Conservation (phyloP, 2,888 invertebrate species). For the Drosophila kuntzei region DNA sequence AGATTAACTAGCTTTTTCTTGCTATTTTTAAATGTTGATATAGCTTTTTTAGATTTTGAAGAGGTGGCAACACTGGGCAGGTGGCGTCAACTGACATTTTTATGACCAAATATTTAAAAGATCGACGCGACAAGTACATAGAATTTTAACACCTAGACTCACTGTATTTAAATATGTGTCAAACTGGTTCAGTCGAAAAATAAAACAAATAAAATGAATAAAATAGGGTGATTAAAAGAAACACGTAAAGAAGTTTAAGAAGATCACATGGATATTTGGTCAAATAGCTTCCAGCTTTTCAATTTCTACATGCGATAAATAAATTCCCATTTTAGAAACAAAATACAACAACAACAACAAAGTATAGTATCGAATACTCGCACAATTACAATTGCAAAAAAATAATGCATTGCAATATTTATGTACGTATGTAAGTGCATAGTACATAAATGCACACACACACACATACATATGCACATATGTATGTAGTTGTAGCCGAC, state of each 20-base stretch:
- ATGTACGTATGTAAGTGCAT: constrained; percentile 2
- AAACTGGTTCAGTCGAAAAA: constrained; percentile 13
- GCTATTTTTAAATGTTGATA: too few relatives aligned
- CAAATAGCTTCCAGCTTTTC: constrained; percentile 15
- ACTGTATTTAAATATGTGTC: constrained; percentile 8
- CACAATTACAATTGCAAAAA: constrained; percentile 42
- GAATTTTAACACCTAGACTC: not conserved
- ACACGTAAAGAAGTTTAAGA: not conserved
- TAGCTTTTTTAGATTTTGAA: too few relatives aligned
- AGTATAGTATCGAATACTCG: constrained; percentile 42
- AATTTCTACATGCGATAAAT: constrained; percentile 9
- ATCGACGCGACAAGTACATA: constrained; percentile 7
- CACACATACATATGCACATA: constrained; percentile 2
- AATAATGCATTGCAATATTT: constrained; percentile 24
- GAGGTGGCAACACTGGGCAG: too few relatives aligned
- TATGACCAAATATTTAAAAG: constrained; percentile 22
- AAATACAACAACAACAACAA: constrained; percentile 19
- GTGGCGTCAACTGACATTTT: constrained; percentile 15
- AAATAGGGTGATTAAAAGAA: not conserved
- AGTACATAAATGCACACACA: constrained; percentile 18
- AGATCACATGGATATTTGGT: constrained; percentile 2
- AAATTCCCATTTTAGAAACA: constrained; percentile 34
- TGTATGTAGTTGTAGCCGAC: constrained; percentile 50
- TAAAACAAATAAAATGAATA: not conserved
- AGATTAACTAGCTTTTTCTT: too few relatives aligned